Evolutionary conservation across 2,113 vertebrate genomes (phyloP), one percentile per base, ranked within the genome.

Genomic region (Colaptes auratus): DNA sequence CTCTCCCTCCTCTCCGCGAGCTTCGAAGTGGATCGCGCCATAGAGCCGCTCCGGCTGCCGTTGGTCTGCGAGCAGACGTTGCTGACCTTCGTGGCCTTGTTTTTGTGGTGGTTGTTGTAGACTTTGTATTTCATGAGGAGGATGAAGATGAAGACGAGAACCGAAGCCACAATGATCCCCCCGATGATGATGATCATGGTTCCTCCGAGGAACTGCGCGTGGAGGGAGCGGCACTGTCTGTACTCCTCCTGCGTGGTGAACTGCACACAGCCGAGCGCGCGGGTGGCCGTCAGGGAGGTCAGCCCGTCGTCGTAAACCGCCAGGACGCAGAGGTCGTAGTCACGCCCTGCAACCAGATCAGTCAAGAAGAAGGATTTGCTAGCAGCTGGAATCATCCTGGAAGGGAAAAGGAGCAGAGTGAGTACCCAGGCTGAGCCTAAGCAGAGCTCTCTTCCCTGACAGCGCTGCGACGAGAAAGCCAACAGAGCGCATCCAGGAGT

Each of bases 111-210:
- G 86, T 98, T 96, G 83, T 97, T 98, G 88, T 99, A 99, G 95
- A 99, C 98, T 95, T 99, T 99, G 64, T 99, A 99, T 11, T 98
- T 98, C 94, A 99, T 98, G 92, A 99, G 98, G 56, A 99, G 97
- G 89, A 99, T 99, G 90, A 99, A 99, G 92, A 99, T 99, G 94
- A 99, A 99, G 65, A 99, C 98, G 6, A 99, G 98, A 4, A 99
- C 99, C 0, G 99, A 99, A 2, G 99, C 99, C 84, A 99, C 99
- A 7, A 99, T 99, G 96, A 99, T 99, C 4, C 99, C 99, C 10
- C 99, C 99, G 3, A 99, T 98, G 46, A 99, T 98, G 95, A 99
- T 99, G 97, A 99, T 99, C 98, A 99, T 99, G 15, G 99, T 99
- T 3, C 99, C 99, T 1, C 99, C 99, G 16, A 99, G 97, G 80